Percentiles rank a stretch among this genome's conserved stretches.
Evolutionary conservation across 2,797 vertebrate species (phyloP).

Genomic region (Spea hammondii): DNA sequence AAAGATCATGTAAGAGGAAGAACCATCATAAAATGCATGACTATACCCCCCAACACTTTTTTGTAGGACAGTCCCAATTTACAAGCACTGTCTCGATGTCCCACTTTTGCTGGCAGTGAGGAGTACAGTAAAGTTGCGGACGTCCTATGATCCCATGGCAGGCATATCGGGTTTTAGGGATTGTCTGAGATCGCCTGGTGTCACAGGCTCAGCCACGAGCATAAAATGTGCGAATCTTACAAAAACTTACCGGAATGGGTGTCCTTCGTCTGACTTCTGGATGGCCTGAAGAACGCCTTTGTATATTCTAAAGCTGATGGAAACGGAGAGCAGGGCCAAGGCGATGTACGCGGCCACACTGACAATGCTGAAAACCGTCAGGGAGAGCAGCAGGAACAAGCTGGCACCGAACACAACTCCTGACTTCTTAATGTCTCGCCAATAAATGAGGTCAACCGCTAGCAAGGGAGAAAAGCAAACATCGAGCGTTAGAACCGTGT

Average conservation of each 20-base stretch:
- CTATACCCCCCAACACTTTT: too few species aligned
- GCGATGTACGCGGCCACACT: conserved; percentile 89
- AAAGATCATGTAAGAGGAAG: too few species aligned
- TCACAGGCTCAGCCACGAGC: too few species aligned
- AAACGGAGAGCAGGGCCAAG: conserved; percentile 89
- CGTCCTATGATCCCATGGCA: too few species aligned
- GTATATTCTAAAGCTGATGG: conserved; percentile 96
- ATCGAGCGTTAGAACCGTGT: neutral
- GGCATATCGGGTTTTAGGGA: too few species aligned
- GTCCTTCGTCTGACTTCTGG: conserved; percentile 95
- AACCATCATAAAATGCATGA: too few species aligned
- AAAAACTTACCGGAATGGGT: conserved; percentile 84
- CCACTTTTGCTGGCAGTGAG: too few species aligned
- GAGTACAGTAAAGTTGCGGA: too few species aligned
- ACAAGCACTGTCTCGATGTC: too few species aligned
- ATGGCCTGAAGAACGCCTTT: conserved; percentile 95
- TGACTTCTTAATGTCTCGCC: conserved; percentile 92
- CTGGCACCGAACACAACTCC: conserved; percentile 89
- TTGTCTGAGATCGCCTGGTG: too few species aligned
- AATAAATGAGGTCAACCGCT: conserved; percentile 97
- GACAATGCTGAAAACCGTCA: conserved; percentile 94
- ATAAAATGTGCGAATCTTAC: neutral
- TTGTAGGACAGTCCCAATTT: too few species aligned
- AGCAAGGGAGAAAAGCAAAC: conserved; percentile 50
- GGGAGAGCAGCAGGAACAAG: conserved; percentile 89